Percentiles rank a stretch among this genome's conserved stretches.
phyloP scores from a whole-genome alignment of 2,797 vertebrate species.

The Enteromius paludinosus region DNA sequence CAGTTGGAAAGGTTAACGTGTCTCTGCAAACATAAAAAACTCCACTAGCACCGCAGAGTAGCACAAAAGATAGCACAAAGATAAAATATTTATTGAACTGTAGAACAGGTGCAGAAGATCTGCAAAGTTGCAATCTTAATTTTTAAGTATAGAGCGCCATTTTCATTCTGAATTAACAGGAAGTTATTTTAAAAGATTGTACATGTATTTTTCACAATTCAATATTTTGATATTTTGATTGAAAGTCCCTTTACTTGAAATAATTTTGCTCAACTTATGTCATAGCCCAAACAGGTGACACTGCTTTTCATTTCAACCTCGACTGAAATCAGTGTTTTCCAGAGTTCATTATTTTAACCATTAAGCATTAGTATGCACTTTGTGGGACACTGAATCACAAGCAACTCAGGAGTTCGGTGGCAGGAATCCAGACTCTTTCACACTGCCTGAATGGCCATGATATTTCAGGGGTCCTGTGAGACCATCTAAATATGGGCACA shows the following conservation, averaged over 20 bases:
- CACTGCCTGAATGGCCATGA: constrained; percentile 24
- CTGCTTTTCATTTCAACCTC: neutral
- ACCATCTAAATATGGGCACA: constrained; percentile 39
- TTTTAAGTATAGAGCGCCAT: constrained; percentile 55
- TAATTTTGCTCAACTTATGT: neutral
- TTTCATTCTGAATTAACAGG: neutral
- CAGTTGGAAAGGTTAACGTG: constrained; percentile 14
- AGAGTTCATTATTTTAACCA: neutral
- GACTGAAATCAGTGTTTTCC: neutral
- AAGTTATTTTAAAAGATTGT: neutral
- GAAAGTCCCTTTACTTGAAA: neutral
- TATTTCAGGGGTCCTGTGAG: constrained; percentile 30
- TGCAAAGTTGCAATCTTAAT: constrained; percentile 57
- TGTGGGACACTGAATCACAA: neutral
- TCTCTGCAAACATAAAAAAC: constrained; percentile 48
- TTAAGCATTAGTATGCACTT: neutral
- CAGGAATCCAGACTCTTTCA: constrained; percentile 30
- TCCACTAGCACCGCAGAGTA: constrained; percentile 27
- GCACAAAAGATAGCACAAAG: constrained; percentile 47
- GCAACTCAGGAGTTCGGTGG: neutral
- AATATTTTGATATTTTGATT: neutral
- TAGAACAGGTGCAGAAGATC: constrained; percentile 24
- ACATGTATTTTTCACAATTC: neutral
- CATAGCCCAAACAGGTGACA: neutral
- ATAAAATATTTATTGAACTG: constrained; percentile 66